A percentile compares a stretch with the other conserved stretches of the same genome.
These are phyloP conservation scores for Drosophila kanapiae DNA, from an alignment of 1,140 invertebrate genomes.

Conservation along the genomic window DNA sequence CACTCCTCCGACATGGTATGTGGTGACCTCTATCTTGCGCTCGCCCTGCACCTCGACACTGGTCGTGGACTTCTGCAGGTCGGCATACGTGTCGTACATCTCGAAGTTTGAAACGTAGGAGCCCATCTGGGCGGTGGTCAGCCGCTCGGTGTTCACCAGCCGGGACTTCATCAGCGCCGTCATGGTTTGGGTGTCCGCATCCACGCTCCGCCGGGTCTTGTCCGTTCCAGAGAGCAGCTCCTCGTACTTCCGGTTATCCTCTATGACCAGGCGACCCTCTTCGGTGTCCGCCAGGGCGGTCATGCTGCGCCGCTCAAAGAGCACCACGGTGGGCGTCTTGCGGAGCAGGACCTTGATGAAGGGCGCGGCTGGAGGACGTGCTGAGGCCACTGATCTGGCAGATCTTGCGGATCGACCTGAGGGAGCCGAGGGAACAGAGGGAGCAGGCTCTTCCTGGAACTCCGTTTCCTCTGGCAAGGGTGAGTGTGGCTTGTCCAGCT, in stretches of 20 bases:
- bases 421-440: slow-evolving; percentile 1
- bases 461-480: neutral
- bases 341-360: slow-evolving; percentile 87
- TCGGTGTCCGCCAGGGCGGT: slow-evolving; percentile 87
- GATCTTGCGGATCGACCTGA: slow-evolving; percentile 5
- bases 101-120: slow-evolving; percentile 90
- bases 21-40: slow-evolving; percentile 75
- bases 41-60: slow-evolving; percentile 85
- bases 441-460: neutral
- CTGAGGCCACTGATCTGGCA: slow-evolving; percentile 11
- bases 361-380: slow-evolving; percentile 37
- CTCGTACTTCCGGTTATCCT: slow-evolving; percentile 89
- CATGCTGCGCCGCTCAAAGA: slow-evolving; percentile 88
- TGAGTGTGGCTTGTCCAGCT: slow-evolving; percentile 42
- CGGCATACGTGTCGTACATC: slow-evolving; percentile 89
- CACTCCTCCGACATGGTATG: slow-evolving; percentile 75
- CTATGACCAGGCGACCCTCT: slow-evolving; percentile 87
- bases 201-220: slow-evolving; percentile 87
- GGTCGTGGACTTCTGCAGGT: slow-evolving; percentile 79
- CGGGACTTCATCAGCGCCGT: slow-evolving; percentile 87
- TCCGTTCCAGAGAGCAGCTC: slow-evolving; percentile 88
- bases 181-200: slow-evolving; percentile 89
- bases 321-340: slow-evolving; percentile 88
- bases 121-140: slow-evolving; percentile 86
- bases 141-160: slow-evolving; percentile 87